Evolutionary conservation across 2,113 vertebrate species (phyloP).

Genomic region (Phodopus roborovskii): DNA sequence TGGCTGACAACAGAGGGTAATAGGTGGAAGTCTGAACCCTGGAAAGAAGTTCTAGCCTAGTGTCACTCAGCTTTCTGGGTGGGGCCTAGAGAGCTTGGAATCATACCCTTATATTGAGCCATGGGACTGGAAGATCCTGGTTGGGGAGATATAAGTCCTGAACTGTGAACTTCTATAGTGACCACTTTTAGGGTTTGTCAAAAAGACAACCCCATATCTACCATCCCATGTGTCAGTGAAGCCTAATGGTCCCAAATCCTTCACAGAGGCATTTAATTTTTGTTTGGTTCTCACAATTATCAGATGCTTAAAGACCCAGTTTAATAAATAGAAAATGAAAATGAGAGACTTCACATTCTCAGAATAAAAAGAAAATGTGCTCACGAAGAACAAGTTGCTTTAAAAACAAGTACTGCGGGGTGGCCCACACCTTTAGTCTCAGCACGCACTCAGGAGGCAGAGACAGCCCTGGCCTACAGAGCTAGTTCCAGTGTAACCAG

Average conservation of each 20-base stretch:
- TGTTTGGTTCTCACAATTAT: neutral
- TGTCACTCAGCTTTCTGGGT: neutral
- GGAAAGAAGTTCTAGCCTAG: neutral
- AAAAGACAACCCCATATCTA: neutral
- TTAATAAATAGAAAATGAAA: neutral
- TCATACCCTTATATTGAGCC: neutral
- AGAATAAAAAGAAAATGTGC: neutral
- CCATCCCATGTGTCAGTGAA: neutral
- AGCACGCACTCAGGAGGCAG: too few relatives aligned
- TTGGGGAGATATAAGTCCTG: neutral
- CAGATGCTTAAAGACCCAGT: neutral
- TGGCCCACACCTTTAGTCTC: too few relatives aligned
- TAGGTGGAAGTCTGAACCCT: neutral
- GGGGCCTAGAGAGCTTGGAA: neutral
- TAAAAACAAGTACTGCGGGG: neutral
- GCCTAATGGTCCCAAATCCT: neutral
- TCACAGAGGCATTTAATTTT: neutral
- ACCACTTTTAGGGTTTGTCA: neutral
- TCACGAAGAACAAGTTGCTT: neutral
- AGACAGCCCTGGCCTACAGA: too few relatives aligned
- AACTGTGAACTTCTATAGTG: neutral
- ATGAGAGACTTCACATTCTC: neutral
- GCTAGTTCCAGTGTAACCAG: too few relatives aligned
- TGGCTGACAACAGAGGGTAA: neutral
- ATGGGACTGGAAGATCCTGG: neutral